Evolutionary conservation across 1,140 invertebrate genomes (phyloP).

Genomic region (Euwallacea similis): DNA sequence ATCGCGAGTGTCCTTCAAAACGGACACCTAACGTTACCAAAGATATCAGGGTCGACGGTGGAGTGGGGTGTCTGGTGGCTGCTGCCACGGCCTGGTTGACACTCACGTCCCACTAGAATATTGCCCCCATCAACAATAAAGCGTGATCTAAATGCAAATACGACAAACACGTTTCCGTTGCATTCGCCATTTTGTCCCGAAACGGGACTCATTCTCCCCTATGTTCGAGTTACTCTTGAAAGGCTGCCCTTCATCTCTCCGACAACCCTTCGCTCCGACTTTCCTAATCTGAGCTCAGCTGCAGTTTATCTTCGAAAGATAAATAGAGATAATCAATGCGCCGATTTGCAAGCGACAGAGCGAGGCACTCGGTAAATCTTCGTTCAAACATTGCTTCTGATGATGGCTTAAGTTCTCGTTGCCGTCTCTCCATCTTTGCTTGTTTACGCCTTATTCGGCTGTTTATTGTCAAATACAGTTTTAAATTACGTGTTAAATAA

Average conservation of each 20-base stretch:
- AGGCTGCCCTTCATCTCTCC: background rate
- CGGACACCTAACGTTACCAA: too few species aligned
- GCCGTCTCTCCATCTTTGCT: slow-evolving; percentile 13
- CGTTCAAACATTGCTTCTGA: slow-evolving; percentile 26
- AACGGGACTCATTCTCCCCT: too few species aligned
- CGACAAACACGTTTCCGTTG: too few species aligned
- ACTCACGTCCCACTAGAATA: too few species aligned
- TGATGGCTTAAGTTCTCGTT: slow-evolving; percentile 21
- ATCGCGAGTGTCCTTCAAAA: too few species aligned
- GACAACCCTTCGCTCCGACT: slow-evolving; percentile 7
- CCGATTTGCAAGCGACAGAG: slow-evolving; percentile 33
- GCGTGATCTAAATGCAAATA: too few species aligned
- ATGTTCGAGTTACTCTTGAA: background rate
- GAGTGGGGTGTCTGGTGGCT: too few species aligned
- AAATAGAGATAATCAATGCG: slow-evolving; percentile 36
- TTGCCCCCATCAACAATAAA: too few species aligned
- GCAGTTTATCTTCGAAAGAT: slow-evolving; percentile 35
- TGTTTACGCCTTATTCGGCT: slow-evolving; percentile 20
- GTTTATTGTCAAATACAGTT: background rate
- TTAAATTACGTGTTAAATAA: background rate
- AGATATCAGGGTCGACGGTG: too few species aligned
- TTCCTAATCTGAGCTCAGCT: slow-evolving; percentile 23
- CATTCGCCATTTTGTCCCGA: too few species aligned
- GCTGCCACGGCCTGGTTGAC: too few species aligned
- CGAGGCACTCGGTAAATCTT: slow-evolving; percentile 31